Evolutionary conservation across 1,140 invertebrate species (phyloP), one percentile per base, ranked within the genome.

Genomic region (Drosophila murphyi): DNA sequence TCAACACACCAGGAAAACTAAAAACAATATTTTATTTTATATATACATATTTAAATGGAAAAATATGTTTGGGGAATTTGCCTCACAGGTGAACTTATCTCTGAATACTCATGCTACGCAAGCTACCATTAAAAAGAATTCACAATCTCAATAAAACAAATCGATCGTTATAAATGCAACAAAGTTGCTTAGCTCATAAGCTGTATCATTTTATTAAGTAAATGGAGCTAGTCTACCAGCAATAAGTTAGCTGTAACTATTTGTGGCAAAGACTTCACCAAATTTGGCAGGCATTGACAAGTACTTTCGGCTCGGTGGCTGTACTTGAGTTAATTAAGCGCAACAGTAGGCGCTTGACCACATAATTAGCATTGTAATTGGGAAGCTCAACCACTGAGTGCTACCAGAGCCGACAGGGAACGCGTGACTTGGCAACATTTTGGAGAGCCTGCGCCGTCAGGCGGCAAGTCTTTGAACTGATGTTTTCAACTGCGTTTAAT

Each of bases 401-500:
- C 59, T 64, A 8, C 48, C 32, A 77, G 88, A 88, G 85, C 80
- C 62, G 83, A 87, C 83, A 88, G 75, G 54, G 62, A 62, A 88
- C 70, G 79, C 82, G 82, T 87, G 82, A 87, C 82, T 82, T 79
- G 76, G 72, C 82, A 82, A 68, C 76, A 64, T 71, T 87, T 82
- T 76, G 52, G 51, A 41, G 76, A 41, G 76, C 72, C 35, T 48
- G 55, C 48, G 28, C 41, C 41, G 56, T 61, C 63, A 73, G 47
- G 47, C 35, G 64, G 28, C 61, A 57, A 20, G 47, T 5, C 20
- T 48, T 72, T 43, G 57, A 48, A 47, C 64, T 79, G 82, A 88
- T 88, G 83, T 88, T 82, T 88, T 88, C 80, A 74, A 80, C 77
- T 83, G 83, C 80, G 88, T 87, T 88, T 87, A 87, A 87, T 87